phyloP scores from a whole-genome alignment of 1,140 invertebrate species.

The Trichoplusia ni region DNA sequence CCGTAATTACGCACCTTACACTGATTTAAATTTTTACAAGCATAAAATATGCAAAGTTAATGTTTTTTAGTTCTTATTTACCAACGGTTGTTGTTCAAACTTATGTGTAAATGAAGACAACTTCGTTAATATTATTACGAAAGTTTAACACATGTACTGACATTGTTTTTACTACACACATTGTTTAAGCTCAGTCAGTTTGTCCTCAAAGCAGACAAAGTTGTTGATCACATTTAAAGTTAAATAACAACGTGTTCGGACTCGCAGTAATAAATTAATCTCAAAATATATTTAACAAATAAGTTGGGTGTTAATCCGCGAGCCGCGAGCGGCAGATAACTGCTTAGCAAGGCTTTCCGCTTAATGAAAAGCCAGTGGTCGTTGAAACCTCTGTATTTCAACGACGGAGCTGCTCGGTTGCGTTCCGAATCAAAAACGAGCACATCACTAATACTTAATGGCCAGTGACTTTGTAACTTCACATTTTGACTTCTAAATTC shows the following conservation, averaged over 20 bases:
- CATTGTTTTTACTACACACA: not conserved
- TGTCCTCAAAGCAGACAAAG: not conserved
- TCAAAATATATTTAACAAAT: slow-evolving; percentile 31
- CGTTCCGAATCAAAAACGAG: not conserved
- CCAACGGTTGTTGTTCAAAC: too few species aligned
- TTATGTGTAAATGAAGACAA: too few species aligned
- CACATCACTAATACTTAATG: slow-evolving; percentile 17
- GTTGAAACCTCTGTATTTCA: slow-evolving; percentile 12
- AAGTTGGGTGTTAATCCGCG: slow-evolving; percentile 31
- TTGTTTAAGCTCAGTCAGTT: slow-evolving; percentile 1
- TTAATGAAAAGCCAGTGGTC: slow-evolving; percentile 32
- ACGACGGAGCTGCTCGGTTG: slow-evolving; percentile 1
- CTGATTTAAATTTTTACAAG: too few species aligned
- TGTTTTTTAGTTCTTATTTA: too few species aligned
- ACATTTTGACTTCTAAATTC: slow-evolving; percentile 5
- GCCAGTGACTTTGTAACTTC: slow-evolving; percentile 16
- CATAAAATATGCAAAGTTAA: too few species aligned
- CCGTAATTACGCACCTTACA: too few species aligned
- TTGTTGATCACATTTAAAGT: slow-evolving; percentile 1
- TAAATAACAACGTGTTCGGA: not conserved
- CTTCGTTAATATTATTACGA: too few species aligned
- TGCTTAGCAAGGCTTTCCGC: slow-evolving; percentile 22
- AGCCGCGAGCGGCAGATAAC: slow-evolving; percentile 26
- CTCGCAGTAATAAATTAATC: not conserved
- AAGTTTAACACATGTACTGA: too few species aligned